These are phyloP conservation scores for Tyrannus savana DNA, from an alignment of 2,113 vertebrate genomes.

Conservation along the genomic window DNA sequence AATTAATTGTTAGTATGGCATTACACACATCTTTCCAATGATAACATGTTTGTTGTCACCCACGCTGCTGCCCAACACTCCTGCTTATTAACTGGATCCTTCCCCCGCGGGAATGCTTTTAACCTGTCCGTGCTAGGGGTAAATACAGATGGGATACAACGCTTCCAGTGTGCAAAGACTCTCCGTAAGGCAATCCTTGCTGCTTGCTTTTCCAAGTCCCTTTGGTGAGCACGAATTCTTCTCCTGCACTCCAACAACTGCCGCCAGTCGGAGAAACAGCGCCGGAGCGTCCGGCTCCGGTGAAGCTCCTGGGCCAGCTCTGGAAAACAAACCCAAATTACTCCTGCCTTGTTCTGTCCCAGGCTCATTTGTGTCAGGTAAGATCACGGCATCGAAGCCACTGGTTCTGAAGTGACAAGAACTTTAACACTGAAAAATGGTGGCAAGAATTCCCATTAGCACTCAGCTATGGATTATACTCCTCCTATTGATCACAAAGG, in stretches of 20 bases:
- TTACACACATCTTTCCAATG: not conserved
- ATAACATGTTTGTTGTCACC: not conserved
- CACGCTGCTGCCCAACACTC: rapidly evolving
- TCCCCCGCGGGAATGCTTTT: rapidly evolving
- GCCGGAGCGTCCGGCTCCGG: conserved; percentile 7
- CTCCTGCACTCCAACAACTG: conserved; percentile 56
- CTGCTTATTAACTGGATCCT: not conserved
- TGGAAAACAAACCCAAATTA: conserved; percentile 34
- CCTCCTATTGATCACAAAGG: not conserved
- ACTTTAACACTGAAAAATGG: not conserved
- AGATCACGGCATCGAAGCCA: not conserved
- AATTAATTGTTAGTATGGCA: not conserved
- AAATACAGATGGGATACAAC: conserved; percentile 83
- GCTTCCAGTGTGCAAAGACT: conserved; percentile 78
- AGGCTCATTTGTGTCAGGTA: not conserved
- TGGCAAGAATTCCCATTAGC: not conserved
- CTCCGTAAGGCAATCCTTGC: conserved; percentile 54
- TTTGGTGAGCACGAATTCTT: conserved; percentile 25
- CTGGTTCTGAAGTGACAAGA: not conserved
- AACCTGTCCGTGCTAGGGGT: not conserved
- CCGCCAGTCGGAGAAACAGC: conserved; percentile 78
- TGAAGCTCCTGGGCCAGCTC: conserved; percentile 67
- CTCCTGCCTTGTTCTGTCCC: not conserved
- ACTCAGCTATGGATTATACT: not conserved
- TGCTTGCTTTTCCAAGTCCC: conserved; percentile 61